Percentiles rank a stretch among this genome's conserved stretches.
These are phyloP conservation scores for Drosophila kanapiae DNA, from an alignment of 1,140 invertebrate species.

Conservation along the genomic window DNA sequence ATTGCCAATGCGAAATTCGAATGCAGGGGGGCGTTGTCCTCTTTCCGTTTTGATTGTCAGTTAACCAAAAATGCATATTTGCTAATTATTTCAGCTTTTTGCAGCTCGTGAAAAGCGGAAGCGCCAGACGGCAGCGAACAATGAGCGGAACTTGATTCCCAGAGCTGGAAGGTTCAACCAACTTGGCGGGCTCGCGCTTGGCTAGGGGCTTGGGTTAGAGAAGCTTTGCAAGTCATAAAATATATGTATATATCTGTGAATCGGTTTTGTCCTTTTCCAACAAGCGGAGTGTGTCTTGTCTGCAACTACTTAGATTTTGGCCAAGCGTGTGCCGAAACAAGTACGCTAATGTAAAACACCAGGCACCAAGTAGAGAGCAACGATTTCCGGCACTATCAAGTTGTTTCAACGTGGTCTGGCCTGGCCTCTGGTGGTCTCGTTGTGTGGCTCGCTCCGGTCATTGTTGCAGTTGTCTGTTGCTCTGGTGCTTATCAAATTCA, in stretches of 20 bases:
- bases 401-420: slow-evolving; percentile 17
- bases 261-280: not conserved
- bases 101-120: slow-evolving; percentile 39
- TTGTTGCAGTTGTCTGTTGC: slow-evolving; percentile 40
- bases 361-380: slow-evolving; percentile 2
- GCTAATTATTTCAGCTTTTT: slow-evolving; percentile 45
- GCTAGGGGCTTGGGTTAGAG: slow-evolving; percentile 5
- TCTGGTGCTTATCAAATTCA: slow-evolving; percentile 53
- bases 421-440: slow-evolving; percentile 4
- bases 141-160: slow-evolving; percentile 38
- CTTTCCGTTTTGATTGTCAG: slow-evolving; percentile 23
- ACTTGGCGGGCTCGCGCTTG: not conserved
- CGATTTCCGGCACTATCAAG: slow-evolving; percentile 53
- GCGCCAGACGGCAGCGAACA: slow-evolving; percentile 16
- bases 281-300: not conserved
- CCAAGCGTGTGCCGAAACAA: slow-evolving; percentile 15
- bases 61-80: slow-evolving; percentile 47
- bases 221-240: slow-evolving; percentile 9
- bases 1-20: slow-evolving; percentile 32
- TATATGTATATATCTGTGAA: not conserved
- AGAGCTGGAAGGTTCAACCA: slow-evolving; percentile 14
- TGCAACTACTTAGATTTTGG: slow-evolving; percentile 21
- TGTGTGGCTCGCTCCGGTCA: slow-evolving; percentile 26
- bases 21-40: slow-evolving; percentile 45
- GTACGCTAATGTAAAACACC: slow-evolving; percentile 22